These are phyloP conservation scores for Chaetops frenatus DNA, from an alignment of 2,113 vertebrate species.

Conservation along the genomic window DNA sequence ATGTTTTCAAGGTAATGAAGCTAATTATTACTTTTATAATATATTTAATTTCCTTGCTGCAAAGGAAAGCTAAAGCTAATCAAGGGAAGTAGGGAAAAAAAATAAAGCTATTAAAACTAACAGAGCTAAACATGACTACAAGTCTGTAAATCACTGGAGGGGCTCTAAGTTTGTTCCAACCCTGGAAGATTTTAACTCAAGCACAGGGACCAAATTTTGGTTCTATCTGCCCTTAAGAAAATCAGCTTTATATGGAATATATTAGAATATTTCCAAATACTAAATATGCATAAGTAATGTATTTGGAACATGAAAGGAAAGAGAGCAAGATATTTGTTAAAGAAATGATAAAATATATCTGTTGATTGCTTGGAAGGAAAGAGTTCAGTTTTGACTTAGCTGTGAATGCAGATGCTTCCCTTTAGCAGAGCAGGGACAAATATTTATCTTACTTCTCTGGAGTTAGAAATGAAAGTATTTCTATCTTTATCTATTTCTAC, in stretches of 20 bases:
- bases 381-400: not conserved
- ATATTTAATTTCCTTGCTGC: not conserved
- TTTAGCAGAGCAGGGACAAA: conserved; percentile 4
- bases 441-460: conserved; percentile 6
- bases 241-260: not conserved
- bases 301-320: conserved; percentile 22
- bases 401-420: not conserved
- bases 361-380: conserved; percentile 1
- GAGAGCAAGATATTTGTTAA: not conserved
- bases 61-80: not conserved
- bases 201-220: not conserved
- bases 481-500: conserved; percentile 14
- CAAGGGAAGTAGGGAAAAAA: not conserved
- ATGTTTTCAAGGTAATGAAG: not conserved
- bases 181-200: not conserved
- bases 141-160: not conserved
- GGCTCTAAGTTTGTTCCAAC: not conserved
- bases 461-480: not conserved
- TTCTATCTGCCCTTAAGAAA: not conserved
- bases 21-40: not conserved
- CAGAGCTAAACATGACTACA: not conserved
- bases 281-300: not conserved
- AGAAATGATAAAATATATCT: conserved; percentile 1
- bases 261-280: conserved; percentile 14
- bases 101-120: not conserved